A percentile compares a stretch with the other conserved stretches of the same genome.
These are phyloP conservation scores for Bembecia ichneumoniformis DNA, from an alignment of 2,888 invertebrate species.

Conservation along the genomic window DNA sequence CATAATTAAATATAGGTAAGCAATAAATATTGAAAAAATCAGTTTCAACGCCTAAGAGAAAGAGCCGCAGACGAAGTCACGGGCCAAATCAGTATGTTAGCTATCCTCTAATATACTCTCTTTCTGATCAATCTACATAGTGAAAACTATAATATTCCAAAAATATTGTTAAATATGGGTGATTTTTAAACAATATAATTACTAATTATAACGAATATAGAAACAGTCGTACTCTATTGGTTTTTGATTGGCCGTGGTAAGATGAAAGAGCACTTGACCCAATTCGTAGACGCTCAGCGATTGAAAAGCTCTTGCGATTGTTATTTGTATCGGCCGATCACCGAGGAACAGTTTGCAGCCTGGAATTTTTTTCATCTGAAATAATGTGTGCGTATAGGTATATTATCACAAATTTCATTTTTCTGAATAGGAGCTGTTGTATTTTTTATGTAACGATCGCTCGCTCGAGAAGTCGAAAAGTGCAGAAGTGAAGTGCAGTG, in stretches of 20 bases:
- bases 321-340: slow-evolving; percentile 61
- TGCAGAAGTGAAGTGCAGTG: too few species aligned
- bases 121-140: too few species aligned
- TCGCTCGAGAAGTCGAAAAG: too few species aligned
- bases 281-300: slow-evolving; percentile 53
- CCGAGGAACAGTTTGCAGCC: slow-evolving; percentile 63
- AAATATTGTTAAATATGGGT: not conserved
- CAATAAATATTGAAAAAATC: too few species aligned
- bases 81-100: too few species aligned
- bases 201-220: not conserved
- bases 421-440: too few species aligned
- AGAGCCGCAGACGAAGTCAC: too few species aligned
- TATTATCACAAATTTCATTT: too few species aligned
- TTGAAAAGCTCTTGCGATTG: slow-evolving; percentile 61
- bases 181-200: not conserved
- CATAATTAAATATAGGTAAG: too few species aligned
- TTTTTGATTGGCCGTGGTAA: slow-evolving; percentile 50
- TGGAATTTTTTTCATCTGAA: slow-evolving; percentile 62
- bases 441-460: too few species aligned
- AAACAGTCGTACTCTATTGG: slow-evolving; percentile 43
- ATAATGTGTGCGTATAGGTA: slow-evolving; percentile 4
- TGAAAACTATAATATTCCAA: not conserved
- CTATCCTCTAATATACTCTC: too few species aligned
- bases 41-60: too few species aligned
- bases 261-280: slow-evolving; percentile 59